Evolutionary conservation across 2,797 vertebrate genomes (phyloP).

Genomic region (Enteromius anoplus): DNA sequence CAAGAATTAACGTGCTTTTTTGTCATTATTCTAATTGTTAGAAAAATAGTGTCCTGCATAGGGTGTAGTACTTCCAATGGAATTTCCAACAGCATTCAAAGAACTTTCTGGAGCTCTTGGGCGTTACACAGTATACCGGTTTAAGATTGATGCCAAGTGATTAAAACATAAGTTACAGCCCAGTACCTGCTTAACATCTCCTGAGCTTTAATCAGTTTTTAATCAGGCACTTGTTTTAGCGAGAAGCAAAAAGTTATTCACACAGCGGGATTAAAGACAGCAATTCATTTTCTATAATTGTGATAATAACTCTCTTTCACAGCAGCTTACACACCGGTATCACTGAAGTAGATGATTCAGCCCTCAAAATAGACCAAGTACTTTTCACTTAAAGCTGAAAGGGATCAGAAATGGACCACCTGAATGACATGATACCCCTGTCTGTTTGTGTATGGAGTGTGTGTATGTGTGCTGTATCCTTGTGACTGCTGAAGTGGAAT

Average conservation of each 20-base stretch:
- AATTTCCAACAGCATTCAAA: neutral
- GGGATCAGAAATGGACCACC: slow-evolving; percentile 15
- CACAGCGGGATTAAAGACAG: slow-evolving; percentile 44
- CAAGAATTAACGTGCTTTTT: neutral
- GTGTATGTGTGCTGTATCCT: slow-evolving; percentile 26
- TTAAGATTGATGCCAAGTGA: slow-evolving; percentile 18
- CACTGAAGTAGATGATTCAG: slow-evolving; percentile 21
- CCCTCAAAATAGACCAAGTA: slow-evolving; percentile 9
- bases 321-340: slow-evolving; percentile 43
- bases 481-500: slow-evolving; percentile 40
- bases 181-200: slow-evolving; percentile 24
- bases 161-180: slow-evolving; percentile 31
- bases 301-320: slow-evolving; percentile 46
- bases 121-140: neutral
- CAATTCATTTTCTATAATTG: slow-evolving; percentile 54
- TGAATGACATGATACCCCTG: neutral
- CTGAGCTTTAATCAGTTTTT: slow-evolving; percentile 36
- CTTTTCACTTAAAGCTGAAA: slow-evolving; percentile 6
- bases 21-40: neutral
- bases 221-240: slow-evolving; percentile 39
- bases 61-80: neutral
- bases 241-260: slow-evolving; percentile 28
- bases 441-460: slow-evolving; percentile 33
- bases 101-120: neutral
- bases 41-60: neutral